A percentile compares a stretch with the other conserved stretches of the same genome.
These are phyloP conservation scores for Ascaphus truei DNA, from an alignment of 2,113 vertebrate species.

Conservation along the genomic window DNA sequence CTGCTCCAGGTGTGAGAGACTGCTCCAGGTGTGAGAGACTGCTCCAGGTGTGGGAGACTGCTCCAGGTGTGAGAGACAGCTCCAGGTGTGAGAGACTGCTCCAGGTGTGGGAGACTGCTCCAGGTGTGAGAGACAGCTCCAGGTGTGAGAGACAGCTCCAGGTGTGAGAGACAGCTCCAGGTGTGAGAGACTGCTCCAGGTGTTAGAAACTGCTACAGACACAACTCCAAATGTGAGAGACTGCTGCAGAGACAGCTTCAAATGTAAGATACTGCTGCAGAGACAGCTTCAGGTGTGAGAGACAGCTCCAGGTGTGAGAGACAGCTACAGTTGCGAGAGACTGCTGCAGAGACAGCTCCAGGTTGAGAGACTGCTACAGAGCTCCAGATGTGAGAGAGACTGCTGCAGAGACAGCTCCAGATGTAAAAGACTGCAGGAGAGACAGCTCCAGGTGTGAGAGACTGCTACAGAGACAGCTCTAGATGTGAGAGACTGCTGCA, in stretches of 20 bases:
- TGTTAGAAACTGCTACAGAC: too few relatives aligned
- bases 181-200: slow-evolving; percentile 24
- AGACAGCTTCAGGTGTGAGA: slow-evolving; percentile 3
- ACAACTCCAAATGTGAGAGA: too few relatives aligned
- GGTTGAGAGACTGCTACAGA: too few relatives aligned
- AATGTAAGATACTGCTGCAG: neutral
- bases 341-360: slow-evolving; percentile 3
- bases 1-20: neutral
- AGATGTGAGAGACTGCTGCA: neutral
- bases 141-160: too few relatives aligned
- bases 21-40: neutral
- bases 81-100: slow-evolving; percentile 7
- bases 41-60: neutral
- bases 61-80: neutral
- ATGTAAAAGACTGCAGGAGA: slow-evolving; percentile 16
- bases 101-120: slow-evolving; percentile 30
- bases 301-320: slow-evolving; percentile 23
- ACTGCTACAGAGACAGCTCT: neutral
- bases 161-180: too few relatives aligned
- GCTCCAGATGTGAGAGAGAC: slow-evolving; percentile 24
- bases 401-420: slow-evolving; percentile 24
- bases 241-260: neutral
- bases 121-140: too few relatives aligned
- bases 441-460: neutral
- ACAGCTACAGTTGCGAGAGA: slow-evolving; percentile 15